These are phyloP conservation scores for Urocynchramus pylzowi DNA, from an alignment of 2,113 vertebrate genomes.

Conservation along the genomic window DNA sequence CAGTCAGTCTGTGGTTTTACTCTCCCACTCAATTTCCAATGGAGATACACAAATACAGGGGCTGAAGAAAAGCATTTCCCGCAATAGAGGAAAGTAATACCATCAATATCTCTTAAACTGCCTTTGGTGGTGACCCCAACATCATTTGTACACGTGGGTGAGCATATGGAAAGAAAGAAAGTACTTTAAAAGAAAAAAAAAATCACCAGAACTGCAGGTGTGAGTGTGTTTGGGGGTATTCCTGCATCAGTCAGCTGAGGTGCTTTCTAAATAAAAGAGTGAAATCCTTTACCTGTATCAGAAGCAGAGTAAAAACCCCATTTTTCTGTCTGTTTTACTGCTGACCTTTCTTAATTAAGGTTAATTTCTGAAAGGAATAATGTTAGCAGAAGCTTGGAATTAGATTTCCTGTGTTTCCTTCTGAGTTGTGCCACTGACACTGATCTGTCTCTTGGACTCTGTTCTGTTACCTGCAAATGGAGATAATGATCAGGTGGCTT, in stretches of 20 bases:
- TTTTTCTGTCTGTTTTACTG: neutral
- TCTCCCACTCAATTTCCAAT: neutral
- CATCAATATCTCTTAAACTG: neutral
- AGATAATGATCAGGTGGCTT: neutral
- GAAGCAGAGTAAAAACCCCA: accelerated
- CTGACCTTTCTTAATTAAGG: neutral
- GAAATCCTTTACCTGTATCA: neutral
- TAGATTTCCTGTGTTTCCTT: neutral
- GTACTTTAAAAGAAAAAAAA: neutral
- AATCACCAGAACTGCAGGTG: neutral
- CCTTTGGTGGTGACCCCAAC: accelerated
- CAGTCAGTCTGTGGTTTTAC: neutral
- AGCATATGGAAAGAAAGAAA: neutral
- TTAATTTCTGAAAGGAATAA: neutral
- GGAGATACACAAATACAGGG: neutral
- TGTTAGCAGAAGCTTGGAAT: neutral
- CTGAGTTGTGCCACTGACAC: neutral
- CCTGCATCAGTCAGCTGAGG: neutral
- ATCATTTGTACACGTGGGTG: neutral
- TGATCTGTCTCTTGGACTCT: neutral
- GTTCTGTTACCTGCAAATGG: neutral
- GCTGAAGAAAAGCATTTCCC: neutral
- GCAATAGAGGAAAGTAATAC: neutral
- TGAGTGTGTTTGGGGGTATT: neutral
- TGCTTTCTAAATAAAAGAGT: neutral